Percentiles rank a stretch among this genome's conserved stretches.
phyloP scores from a whole-genome alignment of 2,797 vertebrate genomes.

The Tapirus indicus region DNA sequence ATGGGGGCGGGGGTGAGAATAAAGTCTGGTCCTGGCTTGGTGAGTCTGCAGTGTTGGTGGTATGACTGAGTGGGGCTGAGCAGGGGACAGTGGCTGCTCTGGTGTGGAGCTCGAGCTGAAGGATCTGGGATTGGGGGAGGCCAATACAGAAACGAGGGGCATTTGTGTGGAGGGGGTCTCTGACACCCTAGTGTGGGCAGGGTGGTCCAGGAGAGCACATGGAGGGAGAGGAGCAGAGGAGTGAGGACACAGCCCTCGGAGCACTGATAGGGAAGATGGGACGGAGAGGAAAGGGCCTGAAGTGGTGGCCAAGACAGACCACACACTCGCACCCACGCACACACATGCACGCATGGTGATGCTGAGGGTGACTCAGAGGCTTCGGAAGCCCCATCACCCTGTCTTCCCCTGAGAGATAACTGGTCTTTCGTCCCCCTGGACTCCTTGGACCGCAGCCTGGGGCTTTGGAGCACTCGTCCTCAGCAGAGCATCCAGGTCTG shows the following conservation, averaged over 20 bases:
- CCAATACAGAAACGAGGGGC: not conserved
- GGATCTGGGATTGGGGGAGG: not conserved
- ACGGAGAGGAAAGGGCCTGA: not conserved
- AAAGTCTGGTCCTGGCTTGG: not conserved
- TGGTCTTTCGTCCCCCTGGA: not conserved
- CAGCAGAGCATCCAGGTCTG: not conserved
- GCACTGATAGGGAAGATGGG: not conserved
- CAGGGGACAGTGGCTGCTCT: not conserved
- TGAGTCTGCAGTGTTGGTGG: not conserved
- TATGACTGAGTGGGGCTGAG: not conserved
- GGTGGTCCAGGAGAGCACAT: not conserved
- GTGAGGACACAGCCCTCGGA: not conserved
- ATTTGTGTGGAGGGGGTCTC: not conserved
- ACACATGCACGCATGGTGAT: no score
- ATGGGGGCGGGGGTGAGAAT: no score
- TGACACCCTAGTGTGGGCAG: not conserved
- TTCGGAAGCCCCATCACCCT: not conserved
- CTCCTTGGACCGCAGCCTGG: not conserved
- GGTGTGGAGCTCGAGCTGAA: not conserved
- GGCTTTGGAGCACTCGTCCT: not conserved
- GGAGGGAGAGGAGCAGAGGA: not conserved
- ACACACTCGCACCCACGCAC: rapidly evolving
- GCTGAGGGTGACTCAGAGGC: not conserved
- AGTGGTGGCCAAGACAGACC: not conserved
- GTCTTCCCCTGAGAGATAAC: not conserved